Evolutionary conservation across 2,888 invertebrate species (phyloP), one percentile per base, ranked within the genome.

Genomic region (Aphidoletes aphidimyza): DNA sequence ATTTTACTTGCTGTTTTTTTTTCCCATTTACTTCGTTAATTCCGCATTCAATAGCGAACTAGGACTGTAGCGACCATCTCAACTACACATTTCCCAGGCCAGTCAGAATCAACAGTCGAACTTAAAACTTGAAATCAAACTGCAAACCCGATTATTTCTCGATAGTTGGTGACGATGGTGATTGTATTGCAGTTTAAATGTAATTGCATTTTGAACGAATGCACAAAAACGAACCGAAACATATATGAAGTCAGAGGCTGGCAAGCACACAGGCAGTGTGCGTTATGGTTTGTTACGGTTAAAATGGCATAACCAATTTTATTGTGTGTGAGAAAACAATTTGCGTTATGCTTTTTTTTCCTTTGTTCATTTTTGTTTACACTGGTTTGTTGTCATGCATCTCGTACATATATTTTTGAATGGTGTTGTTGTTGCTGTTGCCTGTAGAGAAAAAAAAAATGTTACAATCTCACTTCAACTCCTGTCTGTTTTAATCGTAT

Each of bases 301-400:
- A 81, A 81, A 37, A 81, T 37, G 81, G 37, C 81, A 81, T 36
- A 37, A 81, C 81, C 81, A 81, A 81, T 81, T 81, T 37, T 36
- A 81, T 81, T 81, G 81, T 36, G 81, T 81, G 81, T 37, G 37
- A 81, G 81, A 81, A 81, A 81, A 81, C 36, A 81, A 81, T 81
- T 36, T 37, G 34, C n/a, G n/a, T 5, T 37, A 54, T 22, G 17
- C 17, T 81, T 81, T 81, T 81, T 81, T 37, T 81, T 11, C 11
- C 37, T 81, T 78, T 34, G 37, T 36, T 37, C 22, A n/a, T n/a
- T 69, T n/a, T 69, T 69, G 69, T 69, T 69, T 69, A 69, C 69
- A 69, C 11, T 69, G 69, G 26, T 69, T 69, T 69, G 26, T 69
- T 69, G 69, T 69, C 69, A 17, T 69, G 26, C 30, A 34, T 26